Conservation (phyloP, 92 coral and sea anemone species). For the Phenganax stokvisi region DNA sequence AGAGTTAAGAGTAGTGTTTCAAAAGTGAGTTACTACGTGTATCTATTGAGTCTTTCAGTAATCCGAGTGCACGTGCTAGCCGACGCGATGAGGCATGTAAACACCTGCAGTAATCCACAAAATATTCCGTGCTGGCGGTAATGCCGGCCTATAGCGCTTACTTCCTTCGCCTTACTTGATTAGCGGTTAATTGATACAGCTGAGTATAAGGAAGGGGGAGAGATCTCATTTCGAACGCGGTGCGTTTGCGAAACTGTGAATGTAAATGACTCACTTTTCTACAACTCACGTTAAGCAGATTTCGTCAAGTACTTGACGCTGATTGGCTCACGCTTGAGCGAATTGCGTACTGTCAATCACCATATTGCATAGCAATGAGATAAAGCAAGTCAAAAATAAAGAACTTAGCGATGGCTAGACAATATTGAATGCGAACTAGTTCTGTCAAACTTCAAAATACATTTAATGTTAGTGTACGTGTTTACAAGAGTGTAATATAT, state of each 20-base stretch:
- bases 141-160: constrained; percentile 77
- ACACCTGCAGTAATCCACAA: constrained; percentile 90
- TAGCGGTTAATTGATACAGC: constrained; percentile 99
- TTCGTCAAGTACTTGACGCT: constrained; percentile 70
- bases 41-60: constrained; percentile 25
- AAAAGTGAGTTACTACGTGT: constrained; percentile 1
- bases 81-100: constrained; percentile 67
- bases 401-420: constrained; percentile 74
- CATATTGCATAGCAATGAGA: constrained; percentile 88
- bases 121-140: constrained; percentile 83
- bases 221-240: constrained; percentile 87
- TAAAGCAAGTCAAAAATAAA: constrained; percentile 95
- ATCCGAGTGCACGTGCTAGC: constrained; percentile 82
- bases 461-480: constrained; percentile 29
- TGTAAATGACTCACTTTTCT: constrained; percentile 93
- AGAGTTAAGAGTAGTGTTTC: not conserved
- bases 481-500: constrained; percentile 20
- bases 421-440: constrained; percentile 35
- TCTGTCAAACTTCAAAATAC: constrained; percentile 42
- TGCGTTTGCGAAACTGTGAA: constrained; percentile 88
- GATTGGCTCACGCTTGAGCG: constrained; percentile 82
- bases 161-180: constrained; percentile 97
- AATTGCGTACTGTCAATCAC: constrained; percentile 92
- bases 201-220: constrained; percentile 65
- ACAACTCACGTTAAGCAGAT: constrained; percentile 88